A percentile compares a stretch with the other conserved stretches of the same genome.
phyloP scores from a whole-genome alignment of 2,113 vertebrate genomes.

The Nesoenas mayeri region DNA sequence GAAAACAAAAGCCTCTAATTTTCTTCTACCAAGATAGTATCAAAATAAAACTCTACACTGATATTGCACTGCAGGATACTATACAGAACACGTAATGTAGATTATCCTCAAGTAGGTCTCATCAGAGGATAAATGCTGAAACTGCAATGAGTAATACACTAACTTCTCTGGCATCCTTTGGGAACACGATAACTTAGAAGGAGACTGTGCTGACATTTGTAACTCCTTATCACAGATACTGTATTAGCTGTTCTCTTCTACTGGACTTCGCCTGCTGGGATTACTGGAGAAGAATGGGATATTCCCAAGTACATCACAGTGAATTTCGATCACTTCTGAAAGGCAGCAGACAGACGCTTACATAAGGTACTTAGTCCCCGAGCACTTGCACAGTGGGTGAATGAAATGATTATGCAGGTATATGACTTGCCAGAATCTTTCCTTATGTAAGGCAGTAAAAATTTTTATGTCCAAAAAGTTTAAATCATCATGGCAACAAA shows the following conservation, averaged over 20 bases:
- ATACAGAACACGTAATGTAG: not conserved
- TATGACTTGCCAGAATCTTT: not conserved
- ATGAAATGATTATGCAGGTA: not conserved
- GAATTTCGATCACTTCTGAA: conserved; percentile 37
- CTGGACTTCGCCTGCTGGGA: conserved; percentile 44
- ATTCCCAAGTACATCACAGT: not conserved
- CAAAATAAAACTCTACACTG: conserved; percentile 21
- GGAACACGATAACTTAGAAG: conserved; percentile 25
- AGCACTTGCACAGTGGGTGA: not conserved
- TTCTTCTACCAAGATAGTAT: not conserved
- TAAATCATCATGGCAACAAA: not conserved
- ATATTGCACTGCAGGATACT: not conserved
- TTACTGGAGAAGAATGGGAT: conserved; percentile 51
- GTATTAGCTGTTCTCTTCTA: conserved; percentile 56
- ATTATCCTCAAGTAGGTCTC: conserved; percentile 32
- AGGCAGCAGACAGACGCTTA: conserved; percentile 12
- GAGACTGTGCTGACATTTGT: conserved; percentile 57
- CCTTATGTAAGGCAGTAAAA: not conserved
- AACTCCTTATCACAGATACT: conserved; percentile 57
- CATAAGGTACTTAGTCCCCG: not conserved
- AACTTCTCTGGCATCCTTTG: conserved; percentile 25
- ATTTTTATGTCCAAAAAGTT: not conserved
- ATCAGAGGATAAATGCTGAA: conserved; percentile 40
- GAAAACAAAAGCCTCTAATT: not conserved
- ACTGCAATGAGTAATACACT: not conserved